Percentiles rank a stretch among this genome's conserved stretches.
phyloP scores from a whole-genome alignment of 2,113 vertebrate species.

The Choloepus hoffmanni region DNA sequence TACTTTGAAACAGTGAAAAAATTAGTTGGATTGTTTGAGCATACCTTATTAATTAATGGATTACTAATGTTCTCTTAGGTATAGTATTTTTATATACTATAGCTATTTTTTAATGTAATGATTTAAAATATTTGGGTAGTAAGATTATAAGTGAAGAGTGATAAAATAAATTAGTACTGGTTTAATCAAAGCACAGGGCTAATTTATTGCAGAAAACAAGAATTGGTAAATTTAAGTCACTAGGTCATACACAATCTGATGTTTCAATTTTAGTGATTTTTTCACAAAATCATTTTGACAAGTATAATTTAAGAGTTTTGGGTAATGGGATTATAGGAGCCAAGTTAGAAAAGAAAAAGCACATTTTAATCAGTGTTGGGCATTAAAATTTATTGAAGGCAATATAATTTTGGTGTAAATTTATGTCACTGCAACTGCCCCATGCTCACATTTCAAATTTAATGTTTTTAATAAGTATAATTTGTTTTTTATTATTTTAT shows the following conservation, averaged over 20 bases:
- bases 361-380: too few species aligned
- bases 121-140: neutral
- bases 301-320: too few species aligned
- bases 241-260: neutral
- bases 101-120: neutral
- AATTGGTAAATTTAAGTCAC: neutral
- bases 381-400: neutral
- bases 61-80: too few species aligned
- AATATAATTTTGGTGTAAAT: neutral
- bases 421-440: too few species aligned
- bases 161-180: neutral
- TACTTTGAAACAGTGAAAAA: neutral
- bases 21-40: neutral
- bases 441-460: neutral
- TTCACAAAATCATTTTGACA: neutral
- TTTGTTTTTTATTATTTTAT: neutral
- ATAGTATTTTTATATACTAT: neutral
- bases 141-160: neutral
- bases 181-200: neutral
- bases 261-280: neutral
- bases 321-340: too few species aligned
- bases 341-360: too few species aligned
- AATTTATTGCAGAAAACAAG: neutral
- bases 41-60: neutral
- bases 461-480: neutral